Evolutionary conservation across 2,888 invertebrate species (phyloP), one percentile per base, ranked within the genome.

Genomic region (Metalampra italica): DNA sequence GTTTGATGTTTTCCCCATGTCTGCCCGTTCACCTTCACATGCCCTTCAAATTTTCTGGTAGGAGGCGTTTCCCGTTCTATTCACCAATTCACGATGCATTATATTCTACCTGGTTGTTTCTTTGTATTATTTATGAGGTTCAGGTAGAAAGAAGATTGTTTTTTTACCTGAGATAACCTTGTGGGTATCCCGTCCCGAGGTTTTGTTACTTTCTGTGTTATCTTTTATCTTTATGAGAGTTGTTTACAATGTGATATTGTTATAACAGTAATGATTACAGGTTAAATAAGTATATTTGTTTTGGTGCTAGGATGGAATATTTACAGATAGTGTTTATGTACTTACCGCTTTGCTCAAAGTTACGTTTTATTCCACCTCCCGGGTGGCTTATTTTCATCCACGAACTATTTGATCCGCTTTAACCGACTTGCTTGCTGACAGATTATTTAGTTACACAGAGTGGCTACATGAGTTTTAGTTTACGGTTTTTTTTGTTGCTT

Each of bases 341-440:
- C 34, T 34, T 11, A 34, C 7, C n/a, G 9, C n/a, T 3, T n/a
- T n/a, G n/a, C 36, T 36, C 36, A n/a, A n/a, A 11, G 7, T 36
- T 36, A 36, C 22, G 68, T 66, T 68, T 64, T 9, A 5, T n/a
- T 36, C 34, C n/a, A 59, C 59, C 66, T 67, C 71, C 68, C 60
- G 63, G 60, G 57, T 74, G 76, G 74, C 75, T 76, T 74, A 75
- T 75, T 75, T 79, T 57, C 64, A 69, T 67, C 60, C 54, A 52
- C 54, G 53, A 56, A 66, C 67, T 66, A 68, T 68, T 61, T 66
- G 66, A 66, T 68, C 55, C 56, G 62, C 57, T 72, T 64, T 68
- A 71, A 47, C 59, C 53, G 58, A 54, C 60, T 61, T 58, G n/a
- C 5, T 22, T 22, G 3, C 22, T 22, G 22, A 5, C 5, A 22